A percentile compares a stretch with the other conserved stretches of the same genome.
Conservation (phyloP, 2,113 vertebrate species). For the Myrmophylax atrothorax region DNA sequence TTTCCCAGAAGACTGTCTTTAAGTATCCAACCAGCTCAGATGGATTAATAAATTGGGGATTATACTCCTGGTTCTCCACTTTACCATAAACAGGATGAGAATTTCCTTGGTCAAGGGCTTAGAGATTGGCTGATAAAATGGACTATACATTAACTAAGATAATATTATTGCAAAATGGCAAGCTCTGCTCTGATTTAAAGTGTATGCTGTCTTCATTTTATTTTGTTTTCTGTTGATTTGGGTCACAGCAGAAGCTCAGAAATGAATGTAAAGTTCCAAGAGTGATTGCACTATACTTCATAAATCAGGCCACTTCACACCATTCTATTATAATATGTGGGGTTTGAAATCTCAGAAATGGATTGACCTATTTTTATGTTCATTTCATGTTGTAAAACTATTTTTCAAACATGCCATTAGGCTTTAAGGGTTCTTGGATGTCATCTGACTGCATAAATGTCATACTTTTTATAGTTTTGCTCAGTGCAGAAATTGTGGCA, state of each 20-base stretch:
- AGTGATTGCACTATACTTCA: not conserved
- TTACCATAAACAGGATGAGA: not conserved
- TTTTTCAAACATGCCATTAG: conserved; percentile 8
- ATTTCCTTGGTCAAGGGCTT: not conserved
- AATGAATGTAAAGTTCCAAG: not conserved
- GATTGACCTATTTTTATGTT: conserved; percentile 1
- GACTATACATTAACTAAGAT: not conserved
- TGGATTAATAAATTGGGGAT: not conserved
- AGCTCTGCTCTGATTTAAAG: not conserved
- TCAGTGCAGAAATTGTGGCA: not conserved
- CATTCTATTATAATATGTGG: not conserved
- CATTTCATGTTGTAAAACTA: not conserved
- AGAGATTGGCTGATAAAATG: not conserved
- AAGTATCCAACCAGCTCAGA: not conserved
- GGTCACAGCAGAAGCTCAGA: not conserved
- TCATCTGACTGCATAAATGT: not conserved
- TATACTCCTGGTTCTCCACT: not conserved
- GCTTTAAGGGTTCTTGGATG: not conserved
- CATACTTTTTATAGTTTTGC: not conserved
- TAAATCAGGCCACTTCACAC: not conserved
- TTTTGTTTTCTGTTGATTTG: not conserved
- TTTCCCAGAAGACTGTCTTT: not conserved
- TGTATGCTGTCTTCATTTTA: not conserved
- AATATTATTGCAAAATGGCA: not conserved
- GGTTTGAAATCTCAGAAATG: not conserved